These are phyloP conservation scores for Ectropis crepuscularia DNA, from an alignment of 2,888 invertebrate species.

Conservation along the genomic window DNA sequence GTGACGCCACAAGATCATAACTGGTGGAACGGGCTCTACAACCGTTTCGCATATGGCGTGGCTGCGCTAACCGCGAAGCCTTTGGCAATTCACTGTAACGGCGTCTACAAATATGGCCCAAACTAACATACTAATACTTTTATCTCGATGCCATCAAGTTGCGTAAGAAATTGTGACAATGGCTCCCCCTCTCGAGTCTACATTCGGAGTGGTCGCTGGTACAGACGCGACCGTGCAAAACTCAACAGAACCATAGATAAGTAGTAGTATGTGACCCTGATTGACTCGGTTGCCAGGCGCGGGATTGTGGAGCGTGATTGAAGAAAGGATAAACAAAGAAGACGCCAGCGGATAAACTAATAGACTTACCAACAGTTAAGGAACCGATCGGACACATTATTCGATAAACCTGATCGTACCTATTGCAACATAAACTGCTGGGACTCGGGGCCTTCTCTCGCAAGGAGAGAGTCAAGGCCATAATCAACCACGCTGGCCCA, in stretches of 20 bases:
- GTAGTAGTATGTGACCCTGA: conserved; percentile 4
- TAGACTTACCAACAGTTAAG: conserved; percentile 11
- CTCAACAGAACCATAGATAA: conserved; percentile 1
- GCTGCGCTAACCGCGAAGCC: conserved; percentile 10
- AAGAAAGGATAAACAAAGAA: conserved; percentile 19
- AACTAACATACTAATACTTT: not conserved
- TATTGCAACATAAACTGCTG: too few species aligned
- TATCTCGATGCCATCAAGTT: too few species aligned
- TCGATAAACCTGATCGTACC: not conserved
- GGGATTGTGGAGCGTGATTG: conserved; percentile 16
- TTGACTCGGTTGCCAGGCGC: conserved; percentile 12
- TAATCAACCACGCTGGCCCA: too few species aligned
- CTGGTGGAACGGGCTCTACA: not conserved
- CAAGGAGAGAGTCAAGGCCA: too few species aligned
- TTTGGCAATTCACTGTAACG: conserved; percentile 2
- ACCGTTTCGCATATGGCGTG: conserved; percentile 15
- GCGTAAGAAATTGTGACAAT: not conserved
- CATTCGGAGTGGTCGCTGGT: not conserved
- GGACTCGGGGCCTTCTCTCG: too few species aligned
- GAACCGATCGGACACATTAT: conserved; percentile 8
- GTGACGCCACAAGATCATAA: too few species aligned
- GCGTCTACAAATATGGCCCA: not conserved
- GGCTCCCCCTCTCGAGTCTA: not conserved
- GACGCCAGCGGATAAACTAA: conserved; percentile 2
- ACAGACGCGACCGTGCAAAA: conserved; percentile 2